Percentiles rank a stretch among this genome's conserved stretches.
These are phyloP conservation scores for Oscarella lobularis DNA, from an alignment of 37 sponge, comb jelly and placozoan species.

Conservation along the genomic window DNA sequence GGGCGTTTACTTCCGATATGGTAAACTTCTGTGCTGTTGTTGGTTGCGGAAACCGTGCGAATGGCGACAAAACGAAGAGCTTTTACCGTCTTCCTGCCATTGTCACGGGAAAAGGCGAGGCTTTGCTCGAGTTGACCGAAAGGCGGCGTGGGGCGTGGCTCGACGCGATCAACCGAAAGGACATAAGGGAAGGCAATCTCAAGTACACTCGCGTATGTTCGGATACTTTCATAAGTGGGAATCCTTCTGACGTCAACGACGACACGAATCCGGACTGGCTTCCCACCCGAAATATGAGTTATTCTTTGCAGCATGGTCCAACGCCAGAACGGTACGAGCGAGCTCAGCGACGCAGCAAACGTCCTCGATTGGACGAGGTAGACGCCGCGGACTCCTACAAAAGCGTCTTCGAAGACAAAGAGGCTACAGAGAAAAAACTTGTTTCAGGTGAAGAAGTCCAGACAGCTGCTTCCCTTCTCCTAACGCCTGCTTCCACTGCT, in stretches of 20 bases:
- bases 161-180: conserved; percentile 13
- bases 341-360: no score
- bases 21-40: conserved; percentile 29
- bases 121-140: conserved; percentile 7
- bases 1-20: no score
- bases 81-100: conserved; percentile 28
- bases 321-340: neutral
- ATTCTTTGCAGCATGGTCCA: neutral
- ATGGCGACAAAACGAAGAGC: conserved; percentile 13
- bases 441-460: no score
- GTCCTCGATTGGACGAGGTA: no score
- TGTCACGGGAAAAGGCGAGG: conserved; percentile 2
- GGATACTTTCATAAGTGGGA: conserved; percentile 26
- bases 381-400: no score
- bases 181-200: neutral
- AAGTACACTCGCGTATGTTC: conserved; percentile 20
- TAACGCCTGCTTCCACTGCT: no score
- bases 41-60: conserved; percentile 33
- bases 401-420: no score
- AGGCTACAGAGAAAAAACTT: no score
- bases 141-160: conserved; percentile 18
- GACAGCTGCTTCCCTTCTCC: no score
- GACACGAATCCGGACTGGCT: conserved; percentile 34
- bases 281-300: conserved; percentile 20
- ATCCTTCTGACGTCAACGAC: conserved; percentile 21